Evolutionary conservation across 1,140 invertebrate species (phyloP).

Genomic region (Eupeodes corollae): DNA sequence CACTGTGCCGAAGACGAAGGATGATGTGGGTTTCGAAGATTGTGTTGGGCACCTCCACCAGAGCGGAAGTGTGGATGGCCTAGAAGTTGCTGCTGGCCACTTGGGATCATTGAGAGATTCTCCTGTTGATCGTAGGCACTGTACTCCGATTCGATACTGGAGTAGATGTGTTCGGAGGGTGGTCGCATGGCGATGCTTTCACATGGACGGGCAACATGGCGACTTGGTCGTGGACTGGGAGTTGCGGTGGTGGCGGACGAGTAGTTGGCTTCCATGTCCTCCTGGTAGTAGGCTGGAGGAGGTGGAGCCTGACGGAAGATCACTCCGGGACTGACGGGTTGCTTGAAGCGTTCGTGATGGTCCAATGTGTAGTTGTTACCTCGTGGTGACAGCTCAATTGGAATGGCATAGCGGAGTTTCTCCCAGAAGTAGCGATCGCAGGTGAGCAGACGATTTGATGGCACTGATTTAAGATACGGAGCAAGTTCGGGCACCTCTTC

Average conservation of each 20-base stretch:
- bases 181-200: conserved; percentile 43
- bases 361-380: conserved; percentile 40
- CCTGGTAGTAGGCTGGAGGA: conserved; percentile 38
- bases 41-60: conserved; percentile 9
- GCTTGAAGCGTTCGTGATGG: conserved; percentile 38
- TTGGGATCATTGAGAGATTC: conserved; percentile 33
- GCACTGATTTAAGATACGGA: conserved; percentile 75
- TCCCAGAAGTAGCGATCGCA: conserved; percentile 88
- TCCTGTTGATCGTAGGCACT: conserved; percentile 34
- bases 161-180: conserved; percentile 76
- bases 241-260: conserved; percentile 51
- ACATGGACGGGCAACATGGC: conserved; percentile 24
- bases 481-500: conserved; percentile 77
- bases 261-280: conserved; percentile 48
- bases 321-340: conserved; percentile 34
- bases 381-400: conserved; percentile 44
- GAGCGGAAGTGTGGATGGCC: conserved; percentile 9
- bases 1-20: conserved; percentile 10
- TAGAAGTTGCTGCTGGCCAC: conserved; percentile 16
- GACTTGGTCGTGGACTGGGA: conserved; percentile 47
- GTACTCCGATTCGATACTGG: conserved; percentile 76
- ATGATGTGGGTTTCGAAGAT: conserved; percentile 11
- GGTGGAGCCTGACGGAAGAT: conserved; percentile 36
- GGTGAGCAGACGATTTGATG: conserved; percentile 67
- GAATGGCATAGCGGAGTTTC: conserved; percentile 78